Conservation (phyloP, 37 sponge, comb jelly and placozoan genomes). For the Halichondria panicea region DNA sequence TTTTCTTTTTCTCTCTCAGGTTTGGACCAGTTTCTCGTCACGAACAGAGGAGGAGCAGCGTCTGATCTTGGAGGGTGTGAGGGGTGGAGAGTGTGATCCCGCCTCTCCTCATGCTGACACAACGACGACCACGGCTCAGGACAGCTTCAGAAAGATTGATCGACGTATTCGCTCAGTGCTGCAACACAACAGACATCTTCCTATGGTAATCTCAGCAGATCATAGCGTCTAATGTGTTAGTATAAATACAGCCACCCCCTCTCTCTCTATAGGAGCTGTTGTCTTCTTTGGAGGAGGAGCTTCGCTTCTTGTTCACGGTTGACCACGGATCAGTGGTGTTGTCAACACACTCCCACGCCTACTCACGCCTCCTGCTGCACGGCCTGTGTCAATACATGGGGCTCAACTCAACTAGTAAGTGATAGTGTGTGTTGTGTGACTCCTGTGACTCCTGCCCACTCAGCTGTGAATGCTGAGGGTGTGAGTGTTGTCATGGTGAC, state of each 20-base stretch:
- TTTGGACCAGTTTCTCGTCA: slow-evolving; percentile 32
- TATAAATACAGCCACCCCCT: neutral
- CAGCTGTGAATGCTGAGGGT: no score
- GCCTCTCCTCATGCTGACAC: no score
- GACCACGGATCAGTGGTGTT: slow-evolving; percentile 25
- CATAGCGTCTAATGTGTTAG: neutral
- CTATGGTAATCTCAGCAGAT: no score
- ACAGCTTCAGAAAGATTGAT: slow-evolving; percentile 23
- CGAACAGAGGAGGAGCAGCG: slow-evolving; percentile 34
- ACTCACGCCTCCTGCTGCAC: slow-evolving; percentile 53
- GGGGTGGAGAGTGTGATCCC: neutral
- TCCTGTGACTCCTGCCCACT: no score
- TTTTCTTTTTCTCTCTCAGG: slow-evolving; percentile 7
- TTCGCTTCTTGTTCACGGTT: slow-evolving; percentile 6
- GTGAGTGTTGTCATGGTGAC: no score
- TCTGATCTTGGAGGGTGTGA: neutral
- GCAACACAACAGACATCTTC: slow-evolving; percentile 48
- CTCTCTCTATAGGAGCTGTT: slow-evolving; percentile 18
- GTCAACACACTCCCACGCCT: slow-evolving; percentile 22
- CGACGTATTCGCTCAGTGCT: slow-evolving; percentile 26
- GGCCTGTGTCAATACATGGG: slow-evolving; percentile 55
- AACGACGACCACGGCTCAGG: neutral
- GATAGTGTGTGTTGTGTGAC: neutral
- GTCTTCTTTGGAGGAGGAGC: slow-evolving; percentile 26
- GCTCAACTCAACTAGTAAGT: slow-evolving; percentile 52